Percentiles rank a stretch among this genome's conserved stretches.
Evolutionary conservation across 2,888 invertebrate species (phyloP).

Genomic region (Cephus rjabovi): DNA sequence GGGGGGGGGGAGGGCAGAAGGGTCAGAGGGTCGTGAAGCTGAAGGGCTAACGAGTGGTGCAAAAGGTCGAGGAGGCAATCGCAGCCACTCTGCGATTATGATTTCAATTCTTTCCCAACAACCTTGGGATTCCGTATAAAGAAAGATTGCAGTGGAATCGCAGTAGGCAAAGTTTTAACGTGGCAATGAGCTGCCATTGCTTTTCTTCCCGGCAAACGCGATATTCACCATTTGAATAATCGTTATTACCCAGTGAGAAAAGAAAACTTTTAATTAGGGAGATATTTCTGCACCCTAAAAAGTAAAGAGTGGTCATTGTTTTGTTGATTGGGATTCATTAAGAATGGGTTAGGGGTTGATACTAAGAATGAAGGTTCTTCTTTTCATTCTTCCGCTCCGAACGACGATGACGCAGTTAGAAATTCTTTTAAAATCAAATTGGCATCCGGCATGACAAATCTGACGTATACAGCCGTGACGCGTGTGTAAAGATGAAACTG

Average conservation of each 20-base stretch:
- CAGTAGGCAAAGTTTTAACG: background rate
- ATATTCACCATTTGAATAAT: background rate
- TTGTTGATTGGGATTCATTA: background rate
- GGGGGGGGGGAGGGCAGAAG: background rate
- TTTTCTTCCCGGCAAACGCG: background rate
- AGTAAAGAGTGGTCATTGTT: background rate
- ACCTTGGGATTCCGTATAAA: background rate
- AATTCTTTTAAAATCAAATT: background rate
- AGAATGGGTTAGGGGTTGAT: background rate
- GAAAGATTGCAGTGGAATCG: background rate
- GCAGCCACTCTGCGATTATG: constrained; percentile 15
- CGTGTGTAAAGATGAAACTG: no score
- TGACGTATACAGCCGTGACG: background rate
- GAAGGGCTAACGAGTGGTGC: no score
- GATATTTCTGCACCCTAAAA: background rate
- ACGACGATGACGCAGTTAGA: background rate
- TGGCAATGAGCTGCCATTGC: background rate
- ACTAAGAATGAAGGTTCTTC: background rate
- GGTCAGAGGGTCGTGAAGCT: background rate
- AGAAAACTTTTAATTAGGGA: background rate
- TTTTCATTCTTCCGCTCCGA: background rate
- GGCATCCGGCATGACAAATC: background rate
- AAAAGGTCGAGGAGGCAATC: background rate
- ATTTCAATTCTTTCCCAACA: constrained; percentile 15
- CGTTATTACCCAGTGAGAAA: background rate